Evolutionary conservation across 2,888 invertebrate species (phyloP), one percentile per base, ranked within the genome.

Genomic region (Calameuta idolon): DNA sequence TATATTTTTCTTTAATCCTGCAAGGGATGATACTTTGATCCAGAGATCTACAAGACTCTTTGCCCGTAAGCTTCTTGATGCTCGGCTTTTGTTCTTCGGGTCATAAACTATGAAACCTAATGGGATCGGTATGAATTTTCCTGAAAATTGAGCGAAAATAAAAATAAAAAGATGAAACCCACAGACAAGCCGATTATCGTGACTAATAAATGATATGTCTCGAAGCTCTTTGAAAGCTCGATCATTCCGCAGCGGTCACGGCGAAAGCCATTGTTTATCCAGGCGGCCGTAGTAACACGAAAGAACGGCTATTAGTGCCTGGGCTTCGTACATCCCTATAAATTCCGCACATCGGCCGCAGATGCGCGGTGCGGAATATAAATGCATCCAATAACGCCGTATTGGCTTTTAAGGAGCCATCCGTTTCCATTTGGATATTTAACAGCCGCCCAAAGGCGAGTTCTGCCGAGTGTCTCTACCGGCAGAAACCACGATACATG

Each of bases 281-380:
- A n/a, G n/a, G 15, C 30, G 12, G 34, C 37, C 69, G 37, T 73
- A 30, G 76, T 76, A 76, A 76, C 35, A 35, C 75, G 69, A 37
- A 55, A 75, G 69, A 33, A 75, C 15, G 33, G 75, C 77, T 69
- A 78, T 78, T 78, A 78, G 69, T 40, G 77, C 35, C 69, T 74
- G 69, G 35, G 40, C 34, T 40, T 69, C 33, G 73, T 68, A 37
- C 69, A 76, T 71, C 76, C 78, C 78, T 71, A 75, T 76, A 78
- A 78, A 76, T 75, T 76, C 35, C 73, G 23, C 69, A 55, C 74
- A 78, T 78, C 75, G 77, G 37, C 37, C 69, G 75, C 37, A 75
- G 74, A 78, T 55, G 77, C 40, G 75, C 69, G 12, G 69, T 11
- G n/a, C 34, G 73, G 75, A 78, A 78, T 78, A 78, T 75, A 75